A percentile compares a stretch with the other conserved stretches of the same genome.
phyloP scores from a whole-genome alignment of 2,113 vertebrate genomes.

The Colossoma macropomum region DNA sequence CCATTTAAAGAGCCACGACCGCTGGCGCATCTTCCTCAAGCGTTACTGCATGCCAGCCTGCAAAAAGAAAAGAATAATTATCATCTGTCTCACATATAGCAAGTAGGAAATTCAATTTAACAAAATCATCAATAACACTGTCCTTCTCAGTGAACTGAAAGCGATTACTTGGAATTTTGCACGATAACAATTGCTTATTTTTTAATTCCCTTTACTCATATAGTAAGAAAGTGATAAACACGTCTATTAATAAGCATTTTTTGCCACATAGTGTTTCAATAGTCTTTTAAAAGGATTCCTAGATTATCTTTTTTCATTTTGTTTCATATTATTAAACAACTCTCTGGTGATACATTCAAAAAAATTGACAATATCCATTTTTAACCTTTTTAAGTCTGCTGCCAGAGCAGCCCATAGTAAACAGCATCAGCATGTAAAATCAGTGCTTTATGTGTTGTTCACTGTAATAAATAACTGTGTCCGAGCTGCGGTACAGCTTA shows the following conservation, averaged over 20 bases:
- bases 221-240: not conserved
- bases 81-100: not conserved
- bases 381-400: too few relatives aligned
- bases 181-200: not conserved
- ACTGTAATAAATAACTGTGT: too few relatives aligned
- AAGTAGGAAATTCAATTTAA: not conserved
- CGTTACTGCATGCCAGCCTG: constrained; percentile 79
- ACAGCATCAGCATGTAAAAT: too few relatives aligned
- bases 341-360: too few relatives aligned
- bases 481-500: too few relatives aligned
- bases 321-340: too few relatives aligned
- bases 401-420: too few relatives aligned
- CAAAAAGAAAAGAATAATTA: constrained; percentile 48
- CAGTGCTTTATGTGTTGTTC: too few relatives aligned
- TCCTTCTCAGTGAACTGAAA: not conserved
- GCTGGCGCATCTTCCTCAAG: constrained; percentile 80
- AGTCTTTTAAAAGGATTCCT: too few relatives aligned
- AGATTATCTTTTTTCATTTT: too few relatives aligned
- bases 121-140: not conserved
- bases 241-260: not conserved
- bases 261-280: too few relatives aligned
- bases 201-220: not conserved
- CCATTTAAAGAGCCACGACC: constrained; percentile 73
- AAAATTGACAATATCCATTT: too few relatives aligned
- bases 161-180: not conserved